These are phyloP conservation scores for Hydrocynus forskahlii DNA, from an alignment of 2,797 vertebrate species.

Conservation along the genomic window DNA sequence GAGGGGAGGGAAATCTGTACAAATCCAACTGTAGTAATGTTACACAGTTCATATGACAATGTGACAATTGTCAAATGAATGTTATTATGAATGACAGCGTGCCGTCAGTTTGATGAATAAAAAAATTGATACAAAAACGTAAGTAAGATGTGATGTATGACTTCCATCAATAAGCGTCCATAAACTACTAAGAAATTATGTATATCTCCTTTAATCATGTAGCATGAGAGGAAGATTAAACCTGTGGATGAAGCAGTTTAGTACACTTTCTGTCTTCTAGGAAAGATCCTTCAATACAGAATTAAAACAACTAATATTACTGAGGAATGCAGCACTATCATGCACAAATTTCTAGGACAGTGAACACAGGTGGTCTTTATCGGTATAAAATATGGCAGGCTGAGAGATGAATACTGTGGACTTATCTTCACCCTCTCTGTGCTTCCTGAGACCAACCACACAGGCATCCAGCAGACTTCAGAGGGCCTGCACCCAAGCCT, in stretches of 20 bases:
- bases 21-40: not conserved
- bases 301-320: constrained; percentile 9
- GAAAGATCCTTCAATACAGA: not conserved
- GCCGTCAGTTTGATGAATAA: not conserved
- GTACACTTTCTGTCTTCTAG: not conserved
- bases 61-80: not conserved
- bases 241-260: constrained; percentile 13
- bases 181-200: not conserved
- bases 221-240: constrained; percentile 20
- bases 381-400: constrained; percentile 1
- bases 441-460: constrained; percentile 14
- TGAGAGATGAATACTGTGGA: not conserved
- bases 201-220: constrained; percentile 2
- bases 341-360: not conserved
- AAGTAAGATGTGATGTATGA: not conserved
- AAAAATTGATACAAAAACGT: not conserved
- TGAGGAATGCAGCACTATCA: not conserved
- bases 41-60: too few species aligned
- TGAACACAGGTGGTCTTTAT: constrained; percentile 6
- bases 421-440: not conserved
- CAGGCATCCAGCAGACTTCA: constrained; percentile 15
- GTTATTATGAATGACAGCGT: not conserved
- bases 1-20: not conserved
- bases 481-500: not conserved
- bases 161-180: not conserved